Evolutionary conservation across 2,888 invertebrate species (phyloP), one percentile per base, ranked within the genome.

Genomic region (Acanthosoma haemorrhoidale): DNA sequence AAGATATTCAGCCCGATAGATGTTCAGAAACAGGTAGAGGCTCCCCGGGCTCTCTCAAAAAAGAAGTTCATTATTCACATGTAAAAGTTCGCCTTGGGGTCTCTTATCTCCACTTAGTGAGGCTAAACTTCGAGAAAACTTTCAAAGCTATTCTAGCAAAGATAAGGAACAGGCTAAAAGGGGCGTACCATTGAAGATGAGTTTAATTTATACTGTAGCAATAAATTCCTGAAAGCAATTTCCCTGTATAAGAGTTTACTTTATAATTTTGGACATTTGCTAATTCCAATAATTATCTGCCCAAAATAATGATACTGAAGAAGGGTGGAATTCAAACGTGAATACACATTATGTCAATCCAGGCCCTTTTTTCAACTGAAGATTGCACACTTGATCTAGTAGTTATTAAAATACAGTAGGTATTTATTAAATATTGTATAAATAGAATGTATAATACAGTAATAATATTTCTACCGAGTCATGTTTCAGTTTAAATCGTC

Each of bases 41-140:
- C 51, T 13, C 25, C n/a, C 11, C 25, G 36, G 61, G 34, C 61
- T 36, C 34, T 18, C 36, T 36, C 36, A 61, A 61, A 36, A 61
- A 61, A 38, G 2, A 34, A 61, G 34, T 61, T 61, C 61, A 61
- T 61, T 61, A 61, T 61, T 61, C 61, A 61, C 36, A 61, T 61
- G 61, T 61, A 61, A 34, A 61, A 61, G 32, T 61, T 61, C 18
- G 32, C 13, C 36, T 21, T 3, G 36, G 21, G 13, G 36, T 25
- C 31, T 34, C 61, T 61, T 61, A 61, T 61, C 61, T 61, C 36
- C 25, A 36, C 61, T 61, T 61, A 34, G 34, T 34, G 21, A 21
- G 32, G 36, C 36, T 13, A 61, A 61, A 61, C 38, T 61, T 61
- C 6, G 61, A 13, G 36, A 61, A 61, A 61, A 61, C 61, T 61